Evolutionary conservation across 2,113 vertebrate genomes (phyloP), one percentile per base, ranked within the genome.

Genomic region (Leucoraja erinaceus): DNA sequence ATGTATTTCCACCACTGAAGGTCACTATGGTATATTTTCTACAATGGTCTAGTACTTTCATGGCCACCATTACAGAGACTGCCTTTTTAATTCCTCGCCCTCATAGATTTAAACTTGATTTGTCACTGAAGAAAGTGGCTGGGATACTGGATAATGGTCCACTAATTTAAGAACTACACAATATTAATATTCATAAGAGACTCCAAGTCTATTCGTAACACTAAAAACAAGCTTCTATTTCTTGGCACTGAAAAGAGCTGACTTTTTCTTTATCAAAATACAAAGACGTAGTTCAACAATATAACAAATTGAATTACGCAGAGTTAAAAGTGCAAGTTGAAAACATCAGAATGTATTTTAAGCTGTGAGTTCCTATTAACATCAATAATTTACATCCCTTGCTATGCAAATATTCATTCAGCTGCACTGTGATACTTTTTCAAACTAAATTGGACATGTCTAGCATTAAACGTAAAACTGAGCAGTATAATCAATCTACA

Each of bases 371-470:
- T 91, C 18, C 16, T 91, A 20, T 91, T 70, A 74, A 38, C 68
- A 11, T 91, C 90, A 54, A 91, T 72, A 91, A 91, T 91, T 54
- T 47, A 91, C 72, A 31, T 25, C 66, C 28, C 66, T 91, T 74
- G 68, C 90, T 54, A 91, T 72, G 68, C 90, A 74, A 91, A 91
- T 91, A 91, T 74, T 72, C 66, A 91, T 91, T 91, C 90, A 91
- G 38, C 33, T 74, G 20, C 25, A 18, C 4, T 28, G 33, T 91
- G 90, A 70, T 74, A 91, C 90, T 91, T 91, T 91, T 72, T 91
- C 90, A 91, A 91, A 72, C 66, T 91, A 91, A 91, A 91, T 91
- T 91, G 90, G 90, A 54, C 47, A 91, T 91, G 68, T 91, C 90
- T 72, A 72, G 68, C 54, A 91, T 91, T 72, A 91, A 72, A 91